Percentiles rank a stretch among this genome's conserved stretches.
phyloP scores from a whole-genome alignment of 1,140 invertebrate genomes.

The Drosophila insularis region DNA sequence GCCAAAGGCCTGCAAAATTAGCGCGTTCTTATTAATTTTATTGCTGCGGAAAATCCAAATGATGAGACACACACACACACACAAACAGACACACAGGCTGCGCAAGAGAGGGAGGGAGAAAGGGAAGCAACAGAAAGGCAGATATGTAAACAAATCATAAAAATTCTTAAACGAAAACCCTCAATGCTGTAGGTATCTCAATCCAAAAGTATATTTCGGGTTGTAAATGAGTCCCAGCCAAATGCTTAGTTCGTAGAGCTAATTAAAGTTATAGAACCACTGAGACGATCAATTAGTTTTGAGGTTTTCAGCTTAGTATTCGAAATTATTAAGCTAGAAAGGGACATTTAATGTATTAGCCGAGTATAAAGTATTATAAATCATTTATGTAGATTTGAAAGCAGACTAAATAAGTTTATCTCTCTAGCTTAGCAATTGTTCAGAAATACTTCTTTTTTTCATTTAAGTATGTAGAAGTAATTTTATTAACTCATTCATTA shows the following conservation, averaged over 20 bases:
- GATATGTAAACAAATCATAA: constrained; percentile 77
- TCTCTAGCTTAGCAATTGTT: no score
- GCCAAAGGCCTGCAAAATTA: constrained; percentile 68
- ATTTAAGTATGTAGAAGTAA: no score
- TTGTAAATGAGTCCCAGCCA: constrained; percentile 28
- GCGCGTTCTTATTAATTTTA: constrained; percentile 82
- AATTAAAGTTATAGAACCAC: neutral
- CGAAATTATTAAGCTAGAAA: no score
- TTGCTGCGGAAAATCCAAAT: constrained; percentile 75
- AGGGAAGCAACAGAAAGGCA: constrained; percentile 38
- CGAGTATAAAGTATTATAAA: no score
- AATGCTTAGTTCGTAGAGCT: neutral
- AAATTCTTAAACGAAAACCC: constrained; percentile 32
- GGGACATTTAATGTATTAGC: no score
- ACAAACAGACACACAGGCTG: constrained; percentile 24
- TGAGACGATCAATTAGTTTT: neutral
- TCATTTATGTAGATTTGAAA: no score
- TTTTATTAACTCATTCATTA: no score
- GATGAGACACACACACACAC: constrained; percentile 55
- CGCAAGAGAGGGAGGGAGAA: constrained; percentile 18
- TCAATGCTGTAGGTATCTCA: constrained; percentile 56
- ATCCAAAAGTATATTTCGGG: constrained; percentile 18
- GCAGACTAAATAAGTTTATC: no score
- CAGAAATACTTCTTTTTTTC: no score
- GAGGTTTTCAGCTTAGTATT: neutral